These are phyloP conservation scores for Sternarchorhynchus goeldii DNA, from an alignment of 2,797 vertebrate genomes.

Conservation along the genomic window DNA sequence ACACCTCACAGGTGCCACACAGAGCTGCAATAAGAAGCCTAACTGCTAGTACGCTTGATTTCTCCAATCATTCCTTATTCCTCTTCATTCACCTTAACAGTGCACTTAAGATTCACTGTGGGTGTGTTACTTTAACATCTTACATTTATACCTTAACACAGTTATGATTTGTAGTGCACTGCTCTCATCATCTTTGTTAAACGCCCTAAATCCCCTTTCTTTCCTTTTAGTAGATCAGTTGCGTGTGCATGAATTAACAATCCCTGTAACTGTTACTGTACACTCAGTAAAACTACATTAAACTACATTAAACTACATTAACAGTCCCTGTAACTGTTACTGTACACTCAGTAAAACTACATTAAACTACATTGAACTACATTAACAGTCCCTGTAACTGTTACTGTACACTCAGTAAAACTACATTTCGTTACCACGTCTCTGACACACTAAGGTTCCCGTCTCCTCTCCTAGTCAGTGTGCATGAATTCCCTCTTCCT, in stretches of 20 bases:
- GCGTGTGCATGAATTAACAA: constrained; percentile 48
- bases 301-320: too few relatives aligned
- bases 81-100: constrained; percentile 41
- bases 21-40: constrained; percentile 73
- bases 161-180: constrained; percentile 22
- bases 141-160: constrained; percentile 12
- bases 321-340: neutral
- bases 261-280: too few relatives aligned
- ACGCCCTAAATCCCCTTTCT: too few relatives aligned
- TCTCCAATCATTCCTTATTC: constrained; percentile 32
- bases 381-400: constrained; percentile 17
- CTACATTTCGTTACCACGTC: neutral
- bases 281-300: too few relatives aligned
- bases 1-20: constrained; percentile 55
- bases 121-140: constrained; percentile 21
- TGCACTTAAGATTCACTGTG: constrained; percentile 36
- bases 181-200: constrained; percentile 3
- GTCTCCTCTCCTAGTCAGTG: constrained; percentile 32
- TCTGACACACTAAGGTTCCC: neutral
- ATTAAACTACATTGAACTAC: too few relatives aligned
- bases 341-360: too few relatives aligned
- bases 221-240: constrained; percentile 18
- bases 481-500: constrained; percentile 57
- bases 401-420: neutral
- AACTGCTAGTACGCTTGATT: constrained; percentile 68